These are phyloP conservation scores for Malacoctenus gilli DNA, from an alignment of 2,797 vertebrate species.

Conservation along the genomic window DNA sequence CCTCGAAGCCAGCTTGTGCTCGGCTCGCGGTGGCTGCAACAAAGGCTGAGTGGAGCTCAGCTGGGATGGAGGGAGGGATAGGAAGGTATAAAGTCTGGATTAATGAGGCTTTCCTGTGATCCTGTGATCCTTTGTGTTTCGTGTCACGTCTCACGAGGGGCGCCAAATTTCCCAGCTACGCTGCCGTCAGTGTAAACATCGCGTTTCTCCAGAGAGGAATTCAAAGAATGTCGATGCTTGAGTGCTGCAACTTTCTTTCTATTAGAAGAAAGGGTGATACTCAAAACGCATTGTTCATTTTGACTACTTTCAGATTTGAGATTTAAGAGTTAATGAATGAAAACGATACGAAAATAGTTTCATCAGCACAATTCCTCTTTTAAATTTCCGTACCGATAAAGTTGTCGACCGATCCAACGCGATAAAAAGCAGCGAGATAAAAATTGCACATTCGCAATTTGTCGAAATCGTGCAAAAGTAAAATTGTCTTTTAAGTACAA, in stretches of 20 bases:
- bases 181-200: conserved; percentile 36
- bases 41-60: conserved; percentile 17
- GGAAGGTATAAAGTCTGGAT: conserved; percentile 35
- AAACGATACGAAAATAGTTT: too few species aligned
- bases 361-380: too few species aligned
- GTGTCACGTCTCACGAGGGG: conserved; percentile 50
- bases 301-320: too few species aligned
- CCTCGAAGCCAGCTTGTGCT: not conserved
- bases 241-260: not conserved
- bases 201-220: conserved; percentile 16
- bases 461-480: too few species aligned
- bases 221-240: conserved; percentile 14
- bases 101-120: conserved; percentile 45
- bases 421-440: too few species aligned
- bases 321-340: too few species aligned
- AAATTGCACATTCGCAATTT: too few species aligned
- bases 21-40: conserved; percentile 6
- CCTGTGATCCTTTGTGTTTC: conserved; percentile 51
- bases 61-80: not conserved
- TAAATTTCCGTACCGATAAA: too few species aligned
- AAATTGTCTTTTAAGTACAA: too few species aligned
- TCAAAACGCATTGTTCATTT: too few species aligned
- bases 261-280: too few species aligned
- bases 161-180: conserved; percentile 13
- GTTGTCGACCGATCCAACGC: too few species aligned